Percentiles rank a stretch among this genome's conserved stretches.
Evolutionary conservation across 2,888 invertebrate species (phyloP).

Genomic region (Podabrus alpinus): DNA sequence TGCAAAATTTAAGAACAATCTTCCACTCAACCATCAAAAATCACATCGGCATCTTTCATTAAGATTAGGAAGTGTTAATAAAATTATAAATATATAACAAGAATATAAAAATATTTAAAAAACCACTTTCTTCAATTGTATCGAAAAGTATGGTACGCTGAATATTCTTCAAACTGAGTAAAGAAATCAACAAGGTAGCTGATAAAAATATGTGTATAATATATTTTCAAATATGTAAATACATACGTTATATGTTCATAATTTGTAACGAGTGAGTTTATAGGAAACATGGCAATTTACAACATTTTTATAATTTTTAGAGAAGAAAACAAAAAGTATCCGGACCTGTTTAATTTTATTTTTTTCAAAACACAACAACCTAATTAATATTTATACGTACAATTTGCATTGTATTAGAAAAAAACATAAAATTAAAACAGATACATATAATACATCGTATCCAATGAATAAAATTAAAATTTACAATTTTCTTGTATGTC

Average conservation of each 20-base stretch:
- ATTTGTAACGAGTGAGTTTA: background rate
- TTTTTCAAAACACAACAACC: background rate
- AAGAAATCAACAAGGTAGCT: background rate
- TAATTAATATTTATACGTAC: background rate
- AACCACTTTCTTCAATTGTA: background rate
- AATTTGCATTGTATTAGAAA: background rate
- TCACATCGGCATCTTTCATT: background rate
- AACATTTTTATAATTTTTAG: background rate
- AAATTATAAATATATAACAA: background rate
- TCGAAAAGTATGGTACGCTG: background rate
- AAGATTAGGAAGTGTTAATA: background rate
- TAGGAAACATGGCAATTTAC: background rate
- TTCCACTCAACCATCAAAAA: background rate
- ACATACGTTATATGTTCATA: background rate
- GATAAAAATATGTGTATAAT: background rate
- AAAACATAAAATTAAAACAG: background rate
- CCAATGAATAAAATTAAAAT: background rate
- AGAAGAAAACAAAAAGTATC: background rate
- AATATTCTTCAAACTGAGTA: background rate
- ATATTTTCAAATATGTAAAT: background rate
- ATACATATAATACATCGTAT: background rate
- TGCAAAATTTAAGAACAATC: background rate
- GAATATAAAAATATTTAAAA: background rate
- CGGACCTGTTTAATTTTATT: background rate
- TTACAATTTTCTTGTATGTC: background rate